Percentiles rank a stretch among this genome's conserved stretches.
phyloP scores from a whole-genome alignment of 30 jellyfish, hydroid and myxozoan species.

The Cassiopea andromeda region DNA sequence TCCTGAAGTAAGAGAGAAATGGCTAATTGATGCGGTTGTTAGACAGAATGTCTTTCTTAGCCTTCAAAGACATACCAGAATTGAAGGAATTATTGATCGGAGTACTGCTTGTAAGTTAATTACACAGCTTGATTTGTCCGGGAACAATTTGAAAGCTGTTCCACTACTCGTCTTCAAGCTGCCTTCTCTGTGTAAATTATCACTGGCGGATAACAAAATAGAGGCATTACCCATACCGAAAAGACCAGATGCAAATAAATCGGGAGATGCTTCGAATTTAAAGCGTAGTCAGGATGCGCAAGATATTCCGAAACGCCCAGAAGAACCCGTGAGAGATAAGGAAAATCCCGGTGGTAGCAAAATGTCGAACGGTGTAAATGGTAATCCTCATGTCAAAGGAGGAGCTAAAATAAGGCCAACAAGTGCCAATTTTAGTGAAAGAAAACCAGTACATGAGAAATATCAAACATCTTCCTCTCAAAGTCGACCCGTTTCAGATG shows the following conservation, averaged over 20 bases:
- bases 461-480: background rate
- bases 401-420: background rate
- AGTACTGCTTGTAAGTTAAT: slow-evolving; percentile 31
- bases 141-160: slow-evolving; percentile 53
- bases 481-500: slow-evolving; percentile 15
- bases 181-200: slow-evolving; percentile 76
- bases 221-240: slow-evolving; percentile 4
- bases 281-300: background rate
- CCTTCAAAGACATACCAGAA: background rate
- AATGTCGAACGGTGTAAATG: background rate
- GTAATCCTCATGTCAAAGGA: background rate
- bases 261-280: background rate
- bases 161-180: slow-evolving; percentile 81
- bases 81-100: background rate
- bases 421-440: background rate
- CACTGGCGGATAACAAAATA: slow-evolving; percentile 70
- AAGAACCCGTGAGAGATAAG: background rate
- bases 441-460: background rate
- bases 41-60: slow-evolving; percentile 9
- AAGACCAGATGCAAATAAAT: background rate
- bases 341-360: background rate
- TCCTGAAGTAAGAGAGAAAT: slow-evolving; percentile 50
- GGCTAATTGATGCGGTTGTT: slow-evolving; percentile 74
- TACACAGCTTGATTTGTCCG: slow-evolving; percentile 75
- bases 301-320: background rate